A percentile compares a stretch with the other conserved stretches of the same genome.
phyloP scores from a whole-genome alignment of 2,113 vertebrate genomes.

The Capreolus pygargus region DNA sequence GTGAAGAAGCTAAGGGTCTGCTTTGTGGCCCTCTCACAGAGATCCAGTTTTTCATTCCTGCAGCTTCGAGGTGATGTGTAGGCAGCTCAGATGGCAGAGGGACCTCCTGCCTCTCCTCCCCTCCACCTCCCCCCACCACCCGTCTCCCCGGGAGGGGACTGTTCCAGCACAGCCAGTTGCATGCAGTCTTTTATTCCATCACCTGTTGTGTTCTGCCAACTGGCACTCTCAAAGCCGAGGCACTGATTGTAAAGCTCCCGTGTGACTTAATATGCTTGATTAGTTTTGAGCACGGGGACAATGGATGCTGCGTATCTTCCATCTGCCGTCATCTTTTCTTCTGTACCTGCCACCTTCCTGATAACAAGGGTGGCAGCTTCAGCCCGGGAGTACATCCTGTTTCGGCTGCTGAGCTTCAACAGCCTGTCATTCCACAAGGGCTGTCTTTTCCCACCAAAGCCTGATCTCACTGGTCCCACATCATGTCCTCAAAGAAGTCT shows the following conservation, averaged over 20 bases:
- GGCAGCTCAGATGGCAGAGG: background rate
- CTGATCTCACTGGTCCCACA: background rate
- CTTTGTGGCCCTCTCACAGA: background rate
- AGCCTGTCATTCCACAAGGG: background rate
- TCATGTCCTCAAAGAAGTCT: background rate
- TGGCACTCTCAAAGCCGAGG: background rate
- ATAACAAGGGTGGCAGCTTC: background rate
- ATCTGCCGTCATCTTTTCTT: background rate
- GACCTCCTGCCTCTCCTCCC: background rate
- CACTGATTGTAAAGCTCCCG: background rate
- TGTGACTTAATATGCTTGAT: background rate
- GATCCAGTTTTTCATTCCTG: background rate
- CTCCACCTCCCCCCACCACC: fast-evolving
- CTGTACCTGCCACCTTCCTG: background rate
- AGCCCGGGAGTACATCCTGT: background rate
- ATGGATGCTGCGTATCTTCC: background rate
- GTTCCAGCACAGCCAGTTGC: background rate
- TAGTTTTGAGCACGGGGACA: background rate
- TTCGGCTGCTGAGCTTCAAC: background rate
- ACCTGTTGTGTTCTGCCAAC: background rate
- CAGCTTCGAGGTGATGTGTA: background rate
- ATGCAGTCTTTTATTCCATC: background rate
- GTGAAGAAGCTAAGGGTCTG: background rate
- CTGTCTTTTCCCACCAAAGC: background rate
- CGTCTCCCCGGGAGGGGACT: background rate